A percentile compares a stretch with the other conserved stretches of the same genome.
These are phyloP conservation scores for Helicoverpa armigera DNA, from an alignment of 1,140 invertebrate species.

Conservation along the genomic window DNA sequence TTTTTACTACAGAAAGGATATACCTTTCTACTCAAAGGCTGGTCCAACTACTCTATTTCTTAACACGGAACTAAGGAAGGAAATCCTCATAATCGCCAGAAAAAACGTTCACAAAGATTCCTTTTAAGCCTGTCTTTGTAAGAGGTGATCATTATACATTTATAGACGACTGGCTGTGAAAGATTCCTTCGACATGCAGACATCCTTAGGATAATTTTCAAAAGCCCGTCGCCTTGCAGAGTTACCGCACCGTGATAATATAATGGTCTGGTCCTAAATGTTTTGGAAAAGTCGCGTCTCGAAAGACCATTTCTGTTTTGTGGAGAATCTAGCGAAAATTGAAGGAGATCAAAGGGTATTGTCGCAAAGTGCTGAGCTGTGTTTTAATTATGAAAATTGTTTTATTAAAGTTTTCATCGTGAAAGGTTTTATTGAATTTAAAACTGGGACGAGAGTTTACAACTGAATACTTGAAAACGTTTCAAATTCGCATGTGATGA, in stretches of 20 bases:
- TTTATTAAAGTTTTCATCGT: background rate
- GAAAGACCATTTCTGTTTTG: constrained; percentile 31
- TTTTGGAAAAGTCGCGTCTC: constrained; percentile 42
- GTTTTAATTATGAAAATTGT: constrained; percentile 16
- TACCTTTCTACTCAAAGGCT: background rate
- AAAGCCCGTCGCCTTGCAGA: constrained; percentile 67
- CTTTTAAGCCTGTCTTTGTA: constrained; percentile 31
- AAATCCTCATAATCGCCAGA: constrained; percentile 36
- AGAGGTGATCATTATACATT: constrained; percentile 76
- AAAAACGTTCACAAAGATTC: constrained; percentile 45
- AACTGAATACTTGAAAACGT: background rate
- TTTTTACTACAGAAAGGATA: background rate
- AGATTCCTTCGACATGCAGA: constrained; percentile 62
- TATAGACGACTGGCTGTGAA: constrained; percentile 75
- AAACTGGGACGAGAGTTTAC: background rate
- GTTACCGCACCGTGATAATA: constrained; percentile 77
- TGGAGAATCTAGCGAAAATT: constrained; percentile 9
- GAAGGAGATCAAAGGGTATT: constrained; percentile 29
- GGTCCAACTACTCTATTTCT: constrained; percentile 4
- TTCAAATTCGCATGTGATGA: constrained; percentile 1
- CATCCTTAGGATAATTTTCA: constrained; percentile 66
- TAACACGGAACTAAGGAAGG: constrained; percentile 8
- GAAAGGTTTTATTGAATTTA: background rate
- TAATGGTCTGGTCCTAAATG: constrained; percentile 71
- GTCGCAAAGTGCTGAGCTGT: constrained; percentile 13